Percentiles rank a stretch among this genome's conserved stretches.
Conservation (phyloP, 2,113 vertebrate species). For the Hypanus sabinus region DNA sequence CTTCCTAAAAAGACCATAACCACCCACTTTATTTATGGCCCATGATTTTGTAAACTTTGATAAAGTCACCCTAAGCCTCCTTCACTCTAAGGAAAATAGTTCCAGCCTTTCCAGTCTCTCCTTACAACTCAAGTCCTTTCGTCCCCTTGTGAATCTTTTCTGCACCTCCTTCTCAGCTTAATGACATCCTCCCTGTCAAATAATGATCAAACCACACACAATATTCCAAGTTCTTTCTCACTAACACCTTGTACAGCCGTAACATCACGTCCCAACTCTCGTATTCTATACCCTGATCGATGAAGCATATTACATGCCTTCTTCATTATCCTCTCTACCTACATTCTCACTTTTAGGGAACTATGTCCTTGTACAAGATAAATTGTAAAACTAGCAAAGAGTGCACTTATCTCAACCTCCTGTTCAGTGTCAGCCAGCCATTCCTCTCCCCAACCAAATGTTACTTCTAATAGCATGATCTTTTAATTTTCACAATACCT, state of each 20-base stretch:
- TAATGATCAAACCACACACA: neutral
- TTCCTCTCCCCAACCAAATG: too few relatives aligned
- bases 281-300: neutral
- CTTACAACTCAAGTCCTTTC: neutral
- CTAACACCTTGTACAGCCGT: neutral
- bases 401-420: too few relatives aligned
- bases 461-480: too few relatives aligned
- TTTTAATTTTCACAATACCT: too few relatives aligned
- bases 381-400: too few relatives aligned
- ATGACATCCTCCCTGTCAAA: neutral
- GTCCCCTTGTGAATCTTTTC: neutral
- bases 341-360: neutral
- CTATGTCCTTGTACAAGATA: too few relatives aligned
- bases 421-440: too few relatives aligned
- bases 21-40: neutral
- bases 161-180: neutral
- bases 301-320: neutral
- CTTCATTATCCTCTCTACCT: neutral
- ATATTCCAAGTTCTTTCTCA: neutral
- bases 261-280: neutral
- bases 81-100: neutral
- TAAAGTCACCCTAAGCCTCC: neutral
- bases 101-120: neutral
- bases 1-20: neutral
- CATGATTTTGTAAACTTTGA: neutral